Conservation (phyloP, 2,113 vertebrate genomes). For the cattle (Bos taurus) region ARS-UCD2.0 NC_037329.1:75360001-75360500, state of each 20-base stretch:
- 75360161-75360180: neutral
- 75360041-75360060: neutral
- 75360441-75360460: neutral
- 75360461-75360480: neutral
- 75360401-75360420: too few relatives aligned
- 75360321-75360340: neutral
- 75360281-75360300: neutral
- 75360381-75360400: neutral
- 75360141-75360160: neutral
- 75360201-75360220: neutral
- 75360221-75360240: neutral
- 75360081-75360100: neutral
- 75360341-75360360: fast-evolving
- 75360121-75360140: neutral
- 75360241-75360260: neutral
- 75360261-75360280: neutral
- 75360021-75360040: neutral
- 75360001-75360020: too few relatives aligned
- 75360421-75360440: too few relatives aligned
- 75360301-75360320: neutral
- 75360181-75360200: neutral
- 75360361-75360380: neutral
- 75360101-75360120: neutral
- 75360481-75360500: neutral
- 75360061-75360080: neutral